phyloP scores from a whole-genome alignment of 2,888 invertebrate species.

The Deroplatys truncata region DNA sequence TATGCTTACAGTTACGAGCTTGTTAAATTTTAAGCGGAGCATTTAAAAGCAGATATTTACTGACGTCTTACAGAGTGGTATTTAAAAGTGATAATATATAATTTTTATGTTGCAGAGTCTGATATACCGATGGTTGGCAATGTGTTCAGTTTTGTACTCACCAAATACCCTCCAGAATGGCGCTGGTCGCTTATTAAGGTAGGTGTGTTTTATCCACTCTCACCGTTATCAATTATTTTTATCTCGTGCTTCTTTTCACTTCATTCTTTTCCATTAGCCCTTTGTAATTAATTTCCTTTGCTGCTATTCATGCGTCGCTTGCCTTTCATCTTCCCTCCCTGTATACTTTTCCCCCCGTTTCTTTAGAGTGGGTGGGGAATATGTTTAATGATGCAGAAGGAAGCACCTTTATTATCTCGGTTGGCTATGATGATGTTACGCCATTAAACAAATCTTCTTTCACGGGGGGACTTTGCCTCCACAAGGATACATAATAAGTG shows the following conservation, averaged over 20 bases:
- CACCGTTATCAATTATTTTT: not conserved
- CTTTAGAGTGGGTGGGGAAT: not conserved
- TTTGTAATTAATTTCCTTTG: not conserved
- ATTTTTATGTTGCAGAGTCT: slow-evolving; percentile 40
- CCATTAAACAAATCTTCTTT: not conserved
- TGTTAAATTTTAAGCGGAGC: no score
- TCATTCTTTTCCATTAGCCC: not conserved
- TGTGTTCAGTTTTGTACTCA: slow-evolving; percentile 48
- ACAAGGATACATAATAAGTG: not conserved
- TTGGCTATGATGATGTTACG: not conserved
- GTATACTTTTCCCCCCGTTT: not conserved
- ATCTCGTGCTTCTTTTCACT: not conserved
- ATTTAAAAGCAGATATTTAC: no score
- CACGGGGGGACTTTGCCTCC: not conserved
- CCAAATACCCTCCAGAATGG: slow-evolving; percentile 47
- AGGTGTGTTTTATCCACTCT: not conserved
- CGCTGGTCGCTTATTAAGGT: slow-evolving; percentile 42
- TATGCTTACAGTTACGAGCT: no score
- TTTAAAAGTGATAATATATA: no score
- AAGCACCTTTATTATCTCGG: not conserved
- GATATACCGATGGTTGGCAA: slow-evolving; percentile 49
- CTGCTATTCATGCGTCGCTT: not conserved
- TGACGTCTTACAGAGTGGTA: no score
- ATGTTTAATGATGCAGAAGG: not conserved
- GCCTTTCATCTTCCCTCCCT: not conserved